Percentiles rank a stretch among this genome's conserved stretches.
These are phyloP conservation scores for Leptothorax acervorum DNA, from an alignment of 2,888 invertebrate species.

Conservation along the genomic window DNA sequence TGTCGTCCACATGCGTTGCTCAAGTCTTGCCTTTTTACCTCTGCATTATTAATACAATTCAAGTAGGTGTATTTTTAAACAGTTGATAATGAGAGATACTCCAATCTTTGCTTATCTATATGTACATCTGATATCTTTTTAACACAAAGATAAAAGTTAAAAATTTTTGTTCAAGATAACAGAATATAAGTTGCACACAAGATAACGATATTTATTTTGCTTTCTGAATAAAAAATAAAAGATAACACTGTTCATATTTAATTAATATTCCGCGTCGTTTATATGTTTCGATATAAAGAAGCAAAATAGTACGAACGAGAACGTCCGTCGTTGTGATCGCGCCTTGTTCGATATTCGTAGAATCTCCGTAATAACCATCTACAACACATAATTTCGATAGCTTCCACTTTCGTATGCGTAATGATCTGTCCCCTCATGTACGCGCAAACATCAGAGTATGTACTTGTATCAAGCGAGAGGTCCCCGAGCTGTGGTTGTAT, in stretches of 20 bases:
- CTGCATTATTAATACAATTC: background rate
- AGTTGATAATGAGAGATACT: background rate
- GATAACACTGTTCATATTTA: background rate
- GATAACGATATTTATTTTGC: background rate
- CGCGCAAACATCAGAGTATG: background rate
- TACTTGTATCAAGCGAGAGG: slow-evolving; percentile 14
- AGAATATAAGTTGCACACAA: background rate
- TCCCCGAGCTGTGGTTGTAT: slow-evolving; percentile 1
- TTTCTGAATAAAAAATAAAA: background rate
- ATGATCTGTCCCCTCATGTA: background rate
- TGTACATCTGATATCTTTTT: background rate
- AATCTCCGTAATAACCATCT: background rate
- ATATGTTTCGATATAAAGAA: background rate
- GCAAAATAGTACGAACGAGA: background rate
- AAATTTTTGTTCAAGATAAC: background rate
- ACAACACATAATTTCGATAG: slow-evolving; percentile 1
- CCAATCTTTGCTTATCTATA: background rate
- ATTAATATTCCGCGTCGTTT: background rate
- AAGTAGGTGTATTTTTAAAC: background rate
- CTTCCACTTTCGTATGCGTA: background rate
- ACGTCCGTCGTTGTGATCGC: background rate
- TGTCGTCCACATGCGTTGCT: background rate
- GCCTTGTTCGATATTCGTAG: background rate
- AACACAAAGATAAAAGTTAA: background rate
- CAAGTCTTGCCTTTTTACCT: background rate